phyloP scores from a whole-genome alignment of 2,113 vertebrate genomes.

The Miniopterus natalensis region DNA sequence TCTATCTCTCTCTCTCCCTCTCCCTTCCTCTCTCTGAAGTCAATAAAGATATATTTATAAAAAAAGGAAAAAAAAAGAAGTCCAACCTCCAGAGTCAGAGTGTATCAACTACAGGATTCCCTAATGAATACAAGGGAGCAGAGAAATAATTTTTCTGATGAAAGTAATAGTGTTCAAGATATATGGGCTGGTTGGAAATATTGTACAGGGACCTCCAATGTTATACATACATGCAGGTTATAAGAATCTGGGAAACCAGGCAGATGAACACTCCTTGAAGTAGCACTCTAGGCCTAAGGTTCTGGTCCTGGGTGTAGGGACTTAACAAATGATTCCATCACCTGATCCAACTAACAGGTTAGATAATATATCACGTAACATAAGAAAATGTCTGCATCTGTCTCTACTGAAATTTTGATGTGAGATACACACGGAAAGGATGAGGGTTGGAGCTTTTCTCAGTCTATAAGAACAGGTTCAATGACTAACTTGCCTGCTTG shows the following conservation, averaged over 20 bases:
- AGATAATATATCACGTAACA: not conserved
- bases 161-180: constrained; percentile 25
- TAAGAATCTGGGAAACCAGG: not conserved
- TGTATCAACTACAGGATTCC: not conserved
- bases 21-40: too few relatives aligned
- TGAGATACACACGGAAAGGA: not conserved
- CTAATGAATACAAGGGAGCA: not conserved
- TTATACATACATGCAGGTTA: not conserved
- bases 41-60: too few relatives aligned
- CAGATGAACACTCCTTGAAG: not conserved
- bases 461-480: not conserved
- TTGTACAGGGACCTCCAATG: not conserved
- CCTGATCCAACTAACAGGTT: not conserved
- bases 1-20: too few relatives aligned
- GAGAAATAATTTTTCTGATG: not conserved
- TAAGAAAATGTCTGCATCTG: not conserved
- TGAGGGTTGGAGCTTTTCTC: not conserved
- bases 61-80: not conserved
- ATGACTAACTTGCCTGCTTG: not conserved
- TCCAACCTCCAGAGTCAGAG: not conserved
- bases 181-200: not conserved
- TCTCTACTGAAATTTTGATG: not conserved
- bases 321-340: not conserved
- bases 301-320: not conserved
- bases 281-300: not conserved